A percentile compares a stretch with the other conserved stretches of the same genome.
Evolutionary conservation across 2,888 invertebrate genomes (phyloP).

Genomic region (Ectropis crepuscularia): DNA sequence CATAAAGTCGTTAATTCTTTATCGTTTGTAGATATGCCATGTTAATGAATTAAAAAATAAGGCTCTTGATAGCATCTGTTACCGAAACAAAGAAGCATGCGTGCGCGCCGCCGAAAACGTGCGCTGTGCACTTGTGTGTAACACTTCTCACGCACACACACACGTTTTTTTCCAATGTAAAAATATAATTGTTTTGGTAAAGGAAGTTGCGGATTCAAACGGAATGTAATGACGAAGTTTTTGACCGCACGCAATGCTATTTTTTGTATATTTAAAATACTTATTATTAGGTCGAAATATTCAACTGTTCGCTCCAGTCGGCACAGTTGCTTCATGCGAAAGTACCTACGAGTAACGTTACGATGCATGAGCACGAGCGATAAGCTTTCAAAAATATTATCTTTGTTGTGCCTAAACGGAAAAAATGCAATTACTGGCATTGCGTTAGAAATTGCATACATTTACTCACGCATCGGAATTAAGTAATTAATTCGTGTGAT

Average conservation of each 20-base stretch:
- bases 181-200: conserved; percentile 64
- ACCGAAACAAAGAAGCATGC: conserved; percentile 60
- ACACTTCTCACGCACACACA: conserved; percentile 67
- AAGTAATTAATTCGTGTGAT: conserved; percentile 77
- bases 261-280: conserved; percentile 50
- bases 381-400: conserved; percentile 78
- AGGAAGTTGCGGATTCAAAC: conserved; percentile 77
- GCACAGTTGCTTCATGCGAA: conserved; percentile 62
- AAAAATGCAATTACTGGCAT: conserved; percentile 70
- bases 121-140: conserved; percentile 34
- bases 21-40: conserved; percentile 26
- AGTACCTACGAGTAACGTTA: conserved; percentile 64
- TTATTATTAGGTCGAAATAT: conserved; percentile 50
- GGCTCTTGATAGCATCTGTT: conserved; percentile 61
- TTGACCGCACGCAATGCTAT: conserved; percentile 59
- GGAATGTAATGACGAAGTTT: conserved; percentile 59
- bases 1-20: conserved; percentile 31
- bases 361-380: conserved; percentile 72
- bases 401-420: conserved; percentile 62
- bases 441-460: conserved; percentile 78
- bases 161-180: conserved; percentile 55
- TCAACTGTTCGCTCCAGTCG: conserved; percentile 49
- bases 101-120: conserved; percentile 53
- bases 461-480: conserved; percentile 80
- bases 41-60: conserved; percentile 39